Evolutionary conservation across 2,113 vertebrate genomes (phyloP), one percentile per base, ranked within the genome.

Genomic region (Dipodomys merriami): DNA sequence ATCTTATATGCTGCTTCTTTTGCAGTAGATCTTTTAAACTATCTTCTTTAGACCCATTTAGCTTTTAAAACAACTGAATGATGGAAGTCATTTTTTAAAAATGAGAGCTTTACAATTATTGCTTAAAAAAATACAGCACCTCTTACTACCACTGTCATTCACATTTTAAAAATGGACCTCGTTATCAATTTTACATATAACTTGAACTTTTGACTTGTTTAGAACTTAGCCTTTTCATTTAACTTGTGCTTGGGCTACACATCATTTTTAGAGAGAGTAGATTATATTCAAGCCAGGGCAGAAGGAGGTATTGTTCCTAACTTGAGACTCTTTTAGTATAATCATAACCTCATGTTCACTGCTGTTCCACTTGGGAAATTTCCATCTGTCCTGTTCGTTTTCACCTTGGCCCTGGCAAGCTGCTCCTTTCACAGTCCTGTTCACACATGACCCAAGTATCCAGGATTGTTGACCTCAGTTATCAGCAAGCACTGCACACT

Each of bases 71-170:
- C 60, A 89, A 62, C 27, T 19, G 7, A 93, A 35, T 18, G 76
- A 39, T 33, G 79, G 46, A 84, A 39, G 86, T 83, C 86, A 68
- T 91, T 64, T 49, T 20, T 69, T 33, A 57, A 83, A 79, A 86
- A 74, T 27, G 81, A 49, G 53, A 57, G 53, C 53, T 57, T 88
- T 44, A 78, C 72, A 91, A 74, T 79, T 35, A 88, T 80, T 94
- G 33, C 73, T 27, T 80, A 57, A 76, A 91, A 89, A 72, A 33
- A 49, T 86, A 35, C 8, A 53, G 49, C 49, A 49, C 49, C 33
- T 16, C 29, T 3, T 49, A 57, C 49, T 86, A 71, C 44, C 69
- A 27, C 19, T 13, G 13, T 7, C 20, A 76, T 53, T 91, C 39
- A 25, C 0, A 35, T 65, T 81, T 10, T 12, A 78, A 44, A 90